Base-by-base conservation (phyloP, 2,797 vertebrate genomes). In the Gallinago solitaria region DNA sequence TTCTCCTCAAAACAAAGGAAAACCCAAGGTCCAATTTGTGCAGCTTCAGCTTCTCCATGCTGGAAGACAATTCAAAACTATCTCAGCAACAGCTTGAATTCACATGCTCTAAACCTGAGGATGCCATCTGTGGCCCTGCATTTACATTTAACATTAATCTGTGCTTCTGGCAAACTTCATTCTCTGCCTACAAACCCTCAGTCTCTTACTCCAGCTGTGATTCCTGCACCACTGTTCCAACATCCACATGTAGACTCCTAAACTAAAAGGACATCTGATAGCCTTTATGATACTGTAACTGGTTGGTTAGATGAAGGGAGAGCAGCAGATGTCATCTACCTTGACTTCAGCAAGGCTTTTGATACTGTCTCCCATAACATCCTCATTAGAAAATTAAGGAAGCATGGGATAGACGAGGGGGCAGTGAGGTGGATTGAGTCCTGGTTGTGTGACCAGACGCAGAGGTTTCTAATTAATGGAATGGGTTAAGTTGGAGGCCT, bases 41-140 rank as follows among this genome's bases (percentile, higher is more conserved):
- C 87, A 94, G 65, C 68, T 92, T 85, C 85, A 83, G 76, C 67
- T 91, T 80, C 61, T 74, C 69, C 75, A 43, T 0, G 0, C 2
- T 51, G 32, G 12, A 35, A 80, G 54, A 65, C 35, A 82, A 91
- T 65, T 87, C 69, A 61, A 89, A 82, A 30, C 35, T 69, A 69
- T 71, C 77, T 51, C 92, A 50, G 68, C 71, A 94, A 80, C 92
- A 94, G 78, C 87, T 71, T 86, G 48, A 80, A 73, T 76, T 56
- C 70, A n/a, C 10, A 8, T 19, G 63, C 65, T 87, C 37, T 13
- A 79, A 95, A 90, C 79, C 93, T 16, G 3, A 85, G 69, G 82
- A 70, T 83, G 89, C 89, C 94, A 95, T 82, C 94, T 94, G 93
- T 71, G 79, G 71, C 92, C 71, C 78, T 45, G 25, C 87, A 83